phyloP scores from a whole-genome alignment of 2,113 vertebrate genomes.

The Camelus bactrianus region DNA sequence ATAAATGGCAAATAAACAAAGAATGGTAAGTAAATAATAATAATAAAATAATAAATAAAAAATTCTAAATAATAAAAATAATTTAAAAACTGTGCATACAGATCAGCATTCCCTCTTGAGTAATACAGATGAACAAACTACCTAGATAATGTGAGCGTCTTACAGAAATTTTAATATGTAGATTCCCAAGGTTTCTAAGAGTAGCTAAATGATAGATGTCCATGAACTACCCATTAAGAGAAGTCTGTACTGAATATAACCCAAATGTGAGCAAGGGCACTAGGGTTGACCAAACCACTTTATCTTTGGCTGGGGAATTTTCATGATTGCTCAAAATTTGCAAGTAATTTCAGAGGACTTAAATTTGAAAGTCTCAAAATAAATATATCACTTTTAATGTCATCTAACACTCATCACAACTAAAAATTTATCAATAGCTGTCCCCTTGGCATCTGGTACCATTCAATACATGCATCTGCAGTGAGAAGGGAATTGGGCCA shows the following conservation, averaged over 20 bases:
- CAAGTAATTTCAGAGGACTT: background rate
- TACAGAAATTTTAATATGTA: background rate
- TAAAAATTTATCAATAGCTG: background rate
- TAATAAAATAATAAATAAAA: background rate
- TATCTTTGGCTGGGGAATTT: background rate
- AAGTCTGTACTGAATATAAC: background rate
- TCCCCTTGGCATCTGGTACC: background rate
- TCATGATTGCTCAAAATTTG: background rate
- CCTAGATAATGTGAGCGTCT: background rate
- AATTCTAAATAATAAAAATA: background rate
- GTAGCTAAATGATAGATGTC: background rate
- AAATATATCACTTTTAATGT: background rate
- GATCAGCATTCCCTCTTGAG: background rate
- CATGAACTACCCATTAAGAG: background rate
- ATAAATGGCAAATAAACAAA: background rate
- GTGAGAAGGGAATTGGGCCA: background rate
- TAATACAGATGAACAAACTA: background rate
- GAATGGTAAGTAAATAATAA: background rate
- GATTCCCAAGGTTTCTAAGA: background rate
- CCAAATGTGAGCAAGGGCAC: background rate
- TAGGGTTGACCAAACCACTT: background rate
- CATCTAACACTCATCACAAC: background rate
- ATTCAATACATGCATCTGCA: background rate
- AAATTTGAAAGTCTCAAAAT: background rate
- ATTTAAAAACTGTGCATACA: background rate